Evolutionary conservation across 2,113 vertebrate genomes (phyloP), one percentile per base, ranked within the genome.

Genomic region (Psittacara wagleri): DNA sequence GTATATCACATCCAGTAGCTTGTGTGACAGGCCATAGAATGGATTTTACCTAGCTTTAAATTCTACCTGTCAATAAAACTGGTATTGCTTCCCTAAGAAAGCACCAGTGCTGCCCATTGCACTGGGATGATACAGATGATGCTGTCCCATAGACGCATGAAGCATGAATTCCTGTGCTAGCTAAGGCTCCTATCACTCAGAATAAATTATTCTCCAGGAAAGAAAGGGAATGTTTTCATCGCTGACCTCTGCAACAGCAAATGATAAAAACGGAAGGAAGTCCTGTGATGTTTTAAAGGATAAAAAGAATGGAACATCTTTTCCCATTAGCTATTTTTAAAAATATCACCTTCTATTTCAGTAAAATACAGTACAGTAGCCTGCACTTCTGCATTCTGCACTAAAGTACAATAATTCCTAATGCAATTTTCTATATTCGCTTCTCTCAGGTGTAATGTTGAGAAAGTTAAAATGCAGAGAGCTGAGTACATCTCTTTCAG

Each of bases 31-130:
- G 16, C 17, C 52, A 82, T 22, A 43, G 27, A 64, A 61, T 49
- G 48, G 39, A 79, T 94, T 96, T 91, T 89, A 78, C 41, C 22
- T 22, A 76, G 24, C 59, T 92, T 80, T 92, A 85, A 80, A 85
- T 76, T 82, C 37, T 69, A 57, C 52, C 7, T 25, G 41, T 57
- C 11, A 55, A 48, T 64, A 80, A 68, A 80, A 86, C 13, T 43
- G 35, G 25, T 67, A 27, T 14, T 52, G 14, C 39, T 64, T 87
- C 75, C 44, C 28, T 33, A 80, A 83, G 82, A 85, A 83, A 77
- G 59, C 20, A 83, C 6, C 48, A 67, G 43, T 35, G 35, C 43
- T 82, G 25, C 29, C 25, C 43, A 63, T 25, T 41, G 27, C 39
- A 29, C 27, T 76, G 25, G 79, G 69, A 68, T 64, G 29, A 75